Base-by-base conservation (phyloP, 2,797 vertebrate species). In the Siniperca undulata region DNA sequence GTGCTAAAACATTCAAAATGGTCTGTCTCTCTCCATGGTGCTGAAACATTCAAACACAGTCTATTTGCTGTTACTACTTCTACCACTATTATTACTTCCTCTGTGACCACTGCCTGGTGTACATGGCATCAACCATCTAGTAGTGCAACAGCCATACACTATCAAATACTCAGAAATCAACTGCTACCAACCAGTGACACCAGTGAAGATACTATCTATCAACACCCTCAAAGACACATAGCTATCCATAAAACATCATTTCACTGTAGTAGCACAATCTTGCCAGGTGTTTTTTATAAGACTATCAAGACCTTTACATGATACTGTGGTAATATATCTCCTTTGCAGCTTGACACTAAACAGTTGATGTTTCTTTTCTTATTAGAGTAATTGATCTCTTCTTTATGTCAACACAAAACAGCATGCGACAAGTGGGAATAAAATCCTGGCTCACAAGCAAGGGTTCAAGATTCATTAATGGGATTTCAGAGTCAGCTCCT, bases 1-100 rank as follows among this genome's bases (percentile, higher is more conserved):
- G 60, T 79, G 50, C 55, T 72, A n/a, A 77, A 70, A 46, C 22
- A 6, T 61, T 66, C 10, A 10, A 16, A 30, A 7, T 5, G 4
- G 5, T 62, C 50, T 40, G 44, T 62, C 80, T 74, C 83, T 83
- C 13, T 84, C 82, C 77, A 22, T 80, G 74, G 80, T 85, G 80
- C 83, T 89, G 71, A 85, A 87, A 83, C 17, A 53, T 24, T 72
- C n/a, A 65, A 59, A 2, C 55, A 7, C 7, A 56, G 20, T 71
- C 16, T 38, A 1, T 61, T 64, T 40, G 19, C n/a, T 27, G 7
- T 55, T 20, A 11, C 6, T 24, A 3, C 53, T 46, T 64, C 40
- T 27, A 6, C 11, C 46, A 48, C 36, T 34, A 34, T 64, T 44
- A 7, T 64, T 14, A 34, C 14, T 36, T 53, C 62, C 10, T 55